Percentiles rank a stretch among this genome's conserved stretches.
phyloP scores from a whole-genome alignment of 2,113 vertebrate species.

The Oncorhynchus keta region DNA sequence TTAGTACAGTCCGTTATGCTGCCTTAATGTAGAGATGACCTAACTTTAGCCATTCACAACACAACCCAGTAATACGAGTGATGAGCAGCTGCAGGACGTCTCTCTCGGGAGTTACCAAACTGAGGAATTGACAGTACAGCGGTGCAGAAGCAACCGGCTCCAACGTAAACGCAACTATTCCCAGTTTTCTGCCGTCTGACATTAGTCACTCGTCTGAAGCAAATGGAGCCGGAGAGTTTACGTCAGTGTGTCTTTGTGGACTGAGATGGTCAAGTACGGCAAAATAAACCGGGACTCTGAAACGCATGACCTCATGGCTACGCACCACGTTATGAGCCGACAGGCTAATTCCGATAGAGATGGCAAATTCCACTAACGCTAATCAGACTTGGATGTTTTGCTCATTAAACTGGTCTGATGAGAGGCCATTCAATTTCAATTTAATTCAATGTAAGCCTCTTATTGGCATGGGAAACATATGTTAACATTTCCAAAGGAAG shows the following conservation, averaged over 20 bases:
- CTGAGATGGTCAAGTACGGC: no score
- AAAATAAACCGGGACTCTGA: no score
- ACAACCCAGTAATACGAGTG: not conserved
- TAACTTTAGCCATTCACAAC: not conserved
- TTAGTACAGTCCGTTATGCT: no score
- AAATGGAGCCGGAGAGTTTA: not conserved
- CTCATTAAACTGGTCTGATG: not conserved
- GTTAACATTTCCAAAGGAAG: no score
- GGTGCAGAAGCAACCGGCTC: not conserved
- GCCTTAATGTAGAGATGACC: not conserved
- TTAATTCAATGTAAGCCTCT: no score
- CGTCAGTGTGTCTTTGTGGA: not conserved
- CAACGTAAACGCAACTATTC: not conserved
- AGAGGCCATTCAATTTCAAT: not conserved
- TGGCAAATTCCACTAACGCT: not conserved
- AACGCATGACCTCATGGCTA: no score
- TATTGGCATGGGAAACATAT: no score
- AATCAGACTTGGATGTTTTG: not conserved
- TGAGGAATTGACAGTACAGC: not conserved
- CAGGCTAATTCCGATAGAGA: not conserved
- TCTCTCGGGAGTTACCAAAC: not conserved
- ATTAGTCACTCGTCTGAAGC: no score
- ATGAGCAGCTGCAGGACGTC: conserved; percentile 1
- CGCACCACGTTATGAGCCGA: not conserved
- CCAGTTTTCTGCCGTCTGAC: no score